Evolutionary conservation across 2,797 vertebrate genomes (phyloP).

Genomic region (Sitta carolinensis): DNA sequence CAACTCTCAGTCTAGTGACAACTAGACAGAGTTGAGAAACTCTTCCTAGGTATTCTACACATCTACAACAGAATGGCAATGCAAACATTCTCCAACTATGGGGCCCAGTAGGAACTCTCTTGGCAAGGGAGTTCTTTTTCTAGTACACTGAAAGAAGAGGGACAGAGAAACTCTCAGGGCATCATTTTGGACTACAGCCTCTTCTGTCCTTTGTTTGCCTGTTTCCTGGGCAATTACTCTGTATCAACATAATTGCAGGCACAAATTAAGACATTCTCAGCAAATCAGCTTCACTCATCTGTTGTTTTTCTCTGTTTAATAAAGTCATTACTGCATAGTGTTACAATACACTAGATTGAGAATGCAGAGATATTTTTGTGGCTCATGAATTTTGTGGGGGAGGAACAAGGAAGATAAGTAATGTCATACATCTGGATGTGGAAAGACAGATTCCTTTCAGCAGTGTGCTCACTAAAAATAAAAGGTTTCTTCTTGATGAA

Average conservation of each 20-base stretch:
- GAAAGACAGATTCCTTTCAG: neutral
- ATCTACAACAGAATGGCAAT: neutral
- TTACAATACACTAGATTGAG: neutral
- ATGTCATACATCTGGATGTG: neutral
- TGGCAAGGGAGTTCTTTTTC: neutral
- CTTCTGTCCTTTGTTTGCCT: conserved; percentile 11
- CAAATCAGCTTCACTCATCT: neutral
- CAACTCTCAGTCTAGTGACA: neutral
- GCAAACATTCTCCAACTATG: neutral
- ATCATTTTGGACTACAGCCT: neutral
- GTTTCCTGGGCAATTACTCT: neutral
- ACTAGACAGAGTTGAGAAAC: no score
- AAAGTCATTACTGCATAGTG: neutral
- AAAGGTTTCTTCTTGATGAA: neutral
- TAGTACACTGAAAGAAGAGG: neutral
- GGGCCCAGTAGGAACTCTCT: neutral
- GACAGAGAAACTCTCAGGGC: neutral
- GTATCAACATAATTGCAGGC: neutral
- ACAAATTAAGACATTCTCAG: neutral
- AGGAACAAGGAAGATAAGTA: neutral
- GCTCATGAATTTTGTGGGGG: neutral
- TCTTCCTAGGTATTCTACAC: neutral
- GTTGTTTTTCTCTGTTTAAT: neutral
- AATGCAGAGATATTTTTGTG: neutral
- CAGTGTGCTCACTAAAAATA: neutral